Conservation (phyloP, 2,797 vertebrate species). For the Pipistrellus nathusii region DNA sequence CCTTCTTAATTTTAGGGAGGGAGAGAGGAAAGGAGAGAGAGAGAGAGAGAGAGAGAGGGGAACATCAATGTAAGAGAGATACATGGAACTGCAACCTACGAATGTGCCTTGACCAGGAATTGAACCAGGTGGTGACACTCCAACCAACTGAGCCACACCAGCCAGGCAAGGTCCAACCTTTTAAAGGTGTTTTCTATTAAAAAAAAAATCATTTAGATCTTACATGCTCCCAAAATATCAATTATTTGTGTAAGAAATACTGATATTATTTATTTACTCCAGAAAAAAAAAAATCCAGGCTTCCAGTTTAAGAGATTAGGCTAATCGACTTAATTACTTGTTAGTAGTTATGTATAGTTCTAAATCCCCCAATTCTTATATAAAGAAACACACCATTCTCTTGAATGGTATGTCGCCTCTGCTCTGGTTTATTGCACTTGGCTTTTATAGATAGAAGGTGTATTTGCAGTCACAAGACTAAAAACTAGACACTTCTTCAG, state of each 20-base stretch:
- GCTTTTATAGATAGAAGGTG: neutral
- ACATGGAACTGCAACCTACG: neutral
- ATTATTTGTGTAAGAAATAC: neutral
- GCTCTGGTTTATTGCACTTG: neutral
- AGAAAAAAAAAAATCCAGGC: neutral
- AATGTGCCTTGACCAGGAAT: neutral
- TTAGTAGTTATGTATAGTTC: slow-evolving; percentile 1
- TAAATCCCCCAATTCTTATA: neutral
- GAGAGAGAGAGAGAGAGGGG: neutral
- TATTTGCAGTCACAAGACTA: neutral
- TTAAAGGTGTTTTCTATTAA: neutral
- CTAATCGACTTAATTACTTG: slow-evolving; percentile 35
- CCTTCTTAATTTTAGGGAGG: neutral
- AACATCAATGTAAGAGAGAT: neutral
- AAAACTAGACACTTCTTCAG: neutral
- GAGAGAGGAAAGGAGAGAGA: too few relatives aligned
- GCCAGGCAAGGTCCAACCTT: neutral
- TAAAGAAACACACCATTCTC: neutral
- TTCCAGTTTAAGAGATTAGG: slow-evolving; percentile 21
- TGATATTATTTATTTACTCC: neutral
- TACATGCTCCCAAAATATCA: neutral
- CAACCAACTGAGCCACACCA: neutral
- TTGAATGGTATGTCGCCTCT: neutral
- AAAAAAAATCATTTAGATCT: slow-evolving; percentile 37
- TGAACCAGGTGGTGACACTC: neutral